Percentiles rank a stretch among this genome's conserved stretches.
phyloP scores from a whole-genome alignment of 1,140 invertebrate species.

The Eufriesea mexicana region DNA sequence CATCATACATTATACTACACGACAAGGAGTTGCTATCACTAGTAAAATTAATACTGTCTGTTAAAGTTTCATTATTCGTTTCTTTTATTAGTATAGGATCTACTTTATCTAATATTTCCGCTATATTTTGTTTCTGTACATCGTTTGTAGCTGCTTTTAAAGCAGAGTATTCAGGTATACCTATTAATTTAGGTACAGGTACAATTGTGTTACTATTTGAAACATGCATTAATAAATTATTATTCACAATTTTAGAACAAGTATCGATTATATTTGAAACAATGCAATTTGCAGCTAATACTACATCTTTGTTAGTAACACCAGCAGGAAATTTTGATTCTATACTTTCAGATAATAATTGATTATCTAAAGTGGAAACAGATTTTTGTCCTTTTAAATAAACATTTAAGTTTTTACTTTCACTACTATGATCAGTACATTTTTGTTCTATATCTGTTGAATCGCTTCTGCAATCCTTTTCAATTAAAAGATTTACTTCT shows the following conservation, averaged over 20 bases:
- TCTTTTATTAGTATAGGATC: constrained; percentile 32
- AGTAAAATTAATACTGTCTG: constrained; percentile 75
- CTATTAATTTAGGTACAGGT: constrained; percentile 62
- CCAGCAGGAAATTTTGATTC: constrained; percentile 56
- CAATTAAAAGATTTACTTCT: constrained; percentile 1
- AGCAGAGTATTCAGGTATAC: constrained; percentile 64
- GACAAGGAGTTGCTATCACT: constrained; percentile 69
- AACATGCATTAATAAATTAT: constrained; percentile 31
- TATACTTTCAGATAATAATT: constrained; percentile 62
- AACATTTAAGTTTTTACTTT: neutral
- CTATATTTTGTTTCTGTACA: constrained; percentile 16
- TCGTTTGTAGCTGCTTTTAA: constrained; percentile 56
- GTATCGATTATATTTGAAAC: constrained; percentile 37
- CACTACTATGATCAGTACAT: neutral
- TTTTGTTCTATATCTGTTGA: neutral
- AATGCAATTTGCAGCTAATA: constrained; percentile 43
- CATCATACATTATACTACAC: constrained; percentile 65
- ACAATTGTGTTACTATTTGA: constrained; percentile 54
- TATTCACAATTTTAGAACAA: constrained; percentile 45
- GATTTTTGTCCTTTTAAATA: neutral
- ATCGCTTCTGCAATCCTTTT: neutral
- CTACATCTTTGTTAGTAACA: constrained; percentile 50
- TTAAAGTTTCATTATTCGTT: constrained; percentile 69
- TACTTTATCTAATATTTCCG: constrained; percentile 21
- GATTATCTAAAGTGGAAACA: constrained; percentile 40